Evolutionary conservation across 2,888 invertebrate species (phyloP).

Genomic region (Prosapia bicincta): DNA sequence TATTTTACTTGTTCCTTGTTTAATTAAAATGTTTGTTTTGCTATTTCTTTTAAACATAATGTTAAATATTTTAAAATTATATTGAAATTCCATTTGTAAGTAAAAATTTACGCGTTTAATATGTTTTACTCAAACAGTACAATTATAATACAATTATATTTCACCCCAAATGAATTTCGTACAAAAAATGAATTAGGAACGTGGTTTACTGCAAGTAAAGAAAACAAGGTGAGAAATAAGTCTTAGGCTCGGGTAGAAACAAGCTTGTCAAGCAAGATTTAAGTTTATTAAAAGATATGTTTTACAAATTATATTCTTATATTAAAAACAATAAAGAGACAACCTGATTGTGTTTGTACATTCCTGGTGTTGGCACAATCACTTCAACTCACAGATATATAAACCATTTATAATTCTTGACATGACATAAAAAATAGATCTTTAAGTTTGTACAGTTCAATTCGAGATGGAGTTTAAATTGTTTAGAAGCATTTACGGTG

Average conservation of each 20-base stretch:
- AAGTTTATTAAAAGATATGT: constrained; percentile 37
- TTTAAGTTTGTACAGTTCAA: constrained; percentile 25
- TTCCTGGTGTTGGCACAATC: constrained; percentile 33
- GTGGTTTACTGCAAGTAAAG: too few relatives aligned
- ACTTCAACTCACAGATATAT: constrained; percentile 35
- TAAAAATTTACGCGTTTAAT: too few relatives aligned
- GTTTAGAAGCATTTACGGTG: constrained; percentile 71
- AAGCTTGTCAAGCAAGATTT: constrained; percentile 38
- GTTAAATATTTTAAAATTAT: too few relatives aligned
- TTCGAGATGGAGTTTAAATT: constrained; percentile 30
- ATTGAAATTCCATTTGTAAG: too few relatives aligned
- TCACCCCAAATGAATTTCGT: too few relatives aligned
- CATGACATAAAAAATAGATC: constrained; percentile 13
- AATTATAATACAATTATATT: too few relatives aligned
- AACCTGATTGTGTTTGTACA: constrained; percentile 36
- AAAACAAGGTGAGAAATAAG: not conserved
- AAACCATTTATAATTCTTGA: constrained; percentile 25
- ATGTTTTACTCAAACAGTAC: too few relatives aligned
- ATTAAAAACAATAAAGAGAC: constrained; percentile 39
- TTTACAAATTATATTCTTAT: constrained; percentile 36
- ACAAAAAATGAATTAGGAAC: too few relatives aligned
- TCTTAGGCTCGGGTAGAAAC: constrained; percentile 20
- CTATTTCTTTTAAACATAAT: too few relatives aligned
- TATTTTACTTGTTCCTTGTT: too few relatives aligned
- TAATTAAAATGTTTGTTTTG: too few relatives aligned